Conservation (phyloP, 2,888 invertebrate genomes). For the Polymixis flavicincta region DNA sequence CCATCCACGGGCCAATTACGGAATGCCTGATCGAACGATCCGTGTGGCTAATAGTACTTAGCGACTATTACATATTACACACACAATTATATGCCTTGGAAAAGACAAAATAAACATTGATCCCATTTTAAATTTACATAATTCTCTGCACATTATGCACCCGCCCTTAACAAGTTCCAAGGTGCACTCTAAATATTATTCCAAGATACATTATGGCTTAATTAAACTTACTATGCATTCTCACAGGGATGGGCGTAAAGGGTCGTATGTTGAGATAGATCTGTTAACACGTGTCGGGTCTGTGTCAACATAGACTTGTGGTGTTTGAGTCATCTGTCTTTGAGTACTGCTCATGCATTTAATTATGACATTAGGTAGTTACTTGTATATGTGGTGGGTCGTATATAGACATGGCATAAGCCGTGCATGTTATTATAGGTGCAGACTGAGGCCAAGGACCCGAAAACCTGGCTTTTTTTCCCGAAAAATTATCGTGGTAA, state of each 20-base stretch:
- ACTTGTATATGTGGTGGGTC: not conserved
- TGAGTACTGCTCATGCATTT: slow-evolving; percentile 52
- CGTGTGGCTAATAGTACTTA: too few relatives aligned
- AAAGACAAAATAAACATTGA: not conserved
- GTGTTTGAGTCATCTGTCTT: slow-evolving; percentile 13
- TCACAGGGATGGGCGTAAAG: not conserved
- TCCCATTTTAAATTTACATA: not conserved
- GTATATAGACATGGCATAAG: not conserved
- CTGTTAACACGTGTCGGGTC: not conserved
- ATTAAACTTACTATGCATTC: slow-evolving; percentile 47
- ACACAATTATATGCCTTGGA: not conserved
- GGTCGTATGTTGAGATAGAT: not conserved
- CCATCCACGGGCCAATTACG: too few relatives aligned
- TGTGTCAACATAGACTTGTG: slow-evolving; percentile 28
- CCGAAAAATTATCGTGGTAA: not conserved
- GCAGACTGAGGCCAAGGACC: not conserved
- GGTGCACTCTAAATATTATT: slow-evolving; percentile 58
- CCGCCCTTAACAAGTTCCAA: slow-evolving; percentile 16
- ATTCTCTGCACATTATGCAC: slow-evolving; percentile 7
- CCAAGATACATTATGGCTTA: slow-evolving; percentile 43
- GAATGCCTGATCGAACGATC: too few relatives aligned
- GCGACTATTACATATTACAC: not conserved
- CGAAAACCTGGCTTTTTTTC: not conserved
- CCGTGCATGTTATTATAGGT: not conserved
- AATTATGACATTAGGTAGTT: slow-evolving; percentile 21